Base-by-base conservation (phyloP, 2,888 invertebrate genomes). In the Spatulosminthurus flaviceps region DNA sequence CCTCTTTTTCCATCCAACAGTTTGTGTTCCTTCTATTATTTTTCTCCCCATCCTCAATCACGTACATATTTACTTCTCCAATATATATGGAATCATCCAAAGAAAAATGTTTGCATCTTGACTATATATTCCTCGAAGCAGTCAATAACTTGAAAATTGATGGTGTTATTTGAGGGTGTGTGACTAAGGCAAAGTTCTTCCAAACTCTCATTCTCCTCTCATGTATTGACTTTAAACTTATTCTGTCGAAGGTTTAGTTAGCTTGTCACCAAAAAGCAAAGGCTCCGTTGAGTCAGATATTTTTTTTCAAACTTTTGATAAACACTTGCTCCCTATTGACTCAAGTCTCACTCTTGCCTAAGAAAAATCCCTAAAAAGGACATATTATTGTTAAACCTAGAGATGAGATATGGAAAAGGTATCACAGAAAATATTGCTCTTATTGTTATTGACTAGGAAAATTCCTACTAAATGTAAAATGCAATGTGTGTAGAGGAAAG, bases 251-350 rank as follows among this genome's bases (percentile, higher is more conserved):
- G 51, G 51, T 51, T 51, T 51, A 51, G 51, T 51, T 51, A 51
- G 51, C 51, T 51, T 51, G 51, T 51, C 51, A 51, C 51, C n/a
- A n/a, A n/a, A n/a, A n/a, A n/a, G n/a, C n/a, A 51, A 51, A 51
- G n/a, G 51, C n/a, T n/a, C 16, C 51, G 16, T 51, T 9, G 19
- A 4, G 5, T n/a, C 16, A 9, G 1, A 16, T 51, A 51, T 51
- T 51, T 51, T 51, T 51, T 51, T n/a, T 9, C 5, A 51, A 51
- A 51, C 16, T 2, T 51, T 51, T 51, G 51, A 51, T 51, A 51
- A 51, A 51, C 51, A 51, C n/a, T 16, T 11, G 5, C 16, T 51
- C 16, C 5, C 1, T 2, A 5, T 19, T 16, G 5, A 51, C 19
- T 9, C 51, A 11, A 51, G 5, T 51, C 16, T 11, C 51, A 2